phyloP scores from a whole-genome alignment of 1,140 invertebrate genomes.

The Trinorchestia longiramus region DNA sequence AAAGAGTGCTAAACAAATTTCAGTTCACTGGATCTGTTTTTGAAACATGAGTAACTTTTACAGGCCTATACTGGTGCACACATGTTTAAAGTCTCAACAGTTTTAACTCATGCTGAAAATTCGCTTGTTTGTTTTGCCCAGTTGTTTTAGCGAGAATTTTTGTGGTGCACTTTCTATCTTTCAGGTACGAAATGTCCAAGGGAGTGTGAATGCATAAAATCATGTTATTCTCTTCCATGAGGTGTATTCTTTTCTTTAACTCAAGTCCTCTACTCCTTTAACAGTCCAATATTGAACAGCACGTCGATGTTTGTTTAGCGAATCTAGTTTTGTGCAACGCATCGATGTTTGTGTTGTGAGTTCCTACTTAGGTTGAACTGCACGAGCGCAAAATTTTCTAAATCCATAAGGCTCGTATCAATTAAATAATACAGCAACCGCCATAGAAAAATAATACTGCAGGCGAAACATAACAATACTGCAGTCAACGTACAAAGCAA shows the following conservation, averaged over 20 bases:
- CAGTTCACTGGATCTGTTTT: no score
- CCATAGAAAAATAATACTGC: no score
- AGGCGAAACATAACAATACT: no score
- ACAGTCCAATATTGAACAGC: neutral
- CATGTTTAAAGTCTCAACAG: neutral
- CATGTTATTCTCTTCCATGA: neutral
- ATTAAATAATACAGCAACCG: no score
- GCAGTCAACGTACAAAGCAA: no score
- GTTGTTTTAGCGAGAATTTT: neutral
- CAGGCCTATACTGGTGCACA: neutral
- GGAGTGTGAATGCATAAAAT: neutral
- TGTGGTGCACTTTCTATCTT: neutral
- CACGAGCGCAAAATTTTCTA: no score
- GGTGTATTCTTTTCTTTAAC: neutral
- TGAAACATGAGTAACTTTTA: no score
- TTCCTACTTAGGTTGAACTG: no score
- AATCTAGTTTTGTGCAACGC: neutral
- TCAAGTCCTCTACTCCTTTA: neutral
- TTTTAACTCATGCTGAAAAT: neutral
- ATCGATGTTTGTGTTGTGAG: no score
- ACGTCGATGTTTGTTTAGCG: neutral
- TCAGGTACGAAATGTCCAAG: neutral
- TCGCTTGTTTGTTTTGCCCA: neutral
- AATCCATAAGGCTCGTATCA: no score
- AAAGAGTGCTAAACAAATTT: no score